Evolutionary conservation across 2,113 vertebrate species (phyloP), one percentile per base, ranked within the genome.

Genomic region (Prinia subflava): DNA sequence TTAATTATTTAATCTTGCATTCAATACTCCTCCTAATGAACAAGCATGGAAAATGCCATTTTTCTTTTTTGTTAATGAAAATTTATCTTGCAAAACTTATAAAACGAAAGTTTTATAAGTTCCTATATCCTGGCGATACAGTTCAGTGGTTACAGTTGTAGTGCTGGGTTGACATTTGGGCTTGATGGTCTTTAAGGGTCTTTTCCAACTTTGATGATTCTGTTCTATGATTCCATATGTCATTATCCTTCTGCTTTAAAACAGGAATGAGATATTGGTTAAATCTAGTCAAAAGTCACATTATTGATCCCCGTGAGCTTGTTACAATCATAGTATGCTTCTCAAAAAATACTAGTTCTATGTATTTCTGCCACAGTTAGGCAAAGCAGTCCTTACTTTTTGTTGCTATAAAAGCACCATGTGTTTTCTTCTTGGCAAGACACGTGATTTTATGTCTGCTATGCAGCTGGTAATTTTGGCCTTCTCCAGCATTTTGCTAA

Each of bases 391-490:
- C 52, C 65, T 78, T 81, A 64, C 2, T 2, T 80, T 87, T 46
- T 56, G 27, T 47, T 1, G 1, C 2, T 0, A 0, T 90, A 85
- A 28, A 2, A 31, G 42, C 44, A 63, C 59, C 3, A 2, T 52
- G 31, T 83, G 60, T 89, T 93, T 93, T 83, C 68, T 83, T 31
- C 35, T 37, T 63, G 63, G 31, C 67, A 59, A 47, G 53, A 62
- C 67, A 65, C 0, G 0, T 69, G 75, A 25, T 52, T 57, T 77
- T 74, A 42, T 1, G 2, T 70, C 90, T 65, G 59, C 39, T 83
- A 70, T 3, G 1, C 62, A 31, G 86, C 81, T 90, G 79, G 56
- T 95, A 63, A 33, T 74, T 92, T 69, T 85, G 76, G 28, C 37
- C 62, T 71, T 21, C 52, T 74, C 6, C 53, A 39, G 37, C 41